phyloP scores from a whole-genome alignment of 1,140 invertebrate genomes.

The Leucophenga varia region DNA sequence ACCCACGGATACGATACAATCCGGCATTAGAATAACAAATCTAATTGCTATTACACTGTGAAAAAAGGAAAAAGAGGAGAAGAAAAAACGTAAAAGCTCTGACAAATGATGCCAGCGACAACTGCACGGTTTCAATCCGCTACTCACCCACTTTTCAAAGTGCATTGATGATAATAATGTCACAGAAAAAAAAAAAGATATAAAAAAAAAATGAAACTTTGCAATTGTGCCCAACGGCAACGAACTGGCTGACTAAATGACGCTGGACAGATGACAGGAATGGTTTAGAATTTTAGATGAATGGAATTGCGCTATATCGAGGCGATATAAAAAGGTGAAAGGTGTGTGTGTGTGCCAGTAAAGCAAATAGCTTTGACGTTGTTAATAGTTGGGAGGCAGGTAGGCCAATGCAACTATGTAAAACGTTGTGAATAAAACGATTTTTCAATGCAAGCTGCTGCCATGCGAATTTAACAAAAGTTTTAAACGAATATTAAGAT shows the following conservation, averaged over 20 bases:
- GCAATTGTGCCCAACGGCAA: constrained; percentile 34
- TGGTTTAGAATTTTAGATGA: too few species aligned
- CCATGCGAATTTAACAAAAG: constrained; percentile 38
- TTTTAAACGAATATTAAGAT: too few species aligned
- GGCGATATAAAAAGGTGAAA: constrained; percentile 27
- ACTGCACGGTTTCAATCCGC: too few species aligned
- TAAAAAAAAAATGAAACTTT: too few species aligned
- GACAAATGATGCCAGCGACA: constrained; percentile 50
- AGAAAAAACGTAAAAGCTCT: constrained; percentile 19
- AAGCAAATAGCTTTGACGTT: too few species aligned
- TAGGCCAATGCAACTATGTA: too few species aligned
- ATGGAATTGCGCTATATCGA: too few species aligned
- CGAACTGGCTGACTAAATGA: not conserved
- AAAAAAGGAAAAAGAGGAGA: not conserved
- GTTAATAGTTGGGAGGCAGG: too few species aligned
- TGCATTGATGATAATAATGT: too few species aligned
- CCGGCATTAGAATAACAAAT: constrained; percentile 31
- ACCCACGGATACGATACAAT: too few species aligned
- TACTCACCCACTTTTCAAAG: too few species aligned
- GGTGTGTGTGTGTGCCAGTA: not conserved
- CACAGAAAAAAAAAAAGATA: too few species aligned
- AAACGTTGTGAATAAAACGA: constrained; percentile 55
- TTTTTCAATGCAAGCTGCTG: constrained; percentile 55
- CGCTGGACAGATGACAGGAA: constrained; percentile 1
- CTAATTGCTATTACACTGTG: constrained; percentile 40